These are phyloP conservation scores for Physella acuta DNA, from an alignment of 1,140 invertebrate genomes.

Conservation along the genomic window DNA sequence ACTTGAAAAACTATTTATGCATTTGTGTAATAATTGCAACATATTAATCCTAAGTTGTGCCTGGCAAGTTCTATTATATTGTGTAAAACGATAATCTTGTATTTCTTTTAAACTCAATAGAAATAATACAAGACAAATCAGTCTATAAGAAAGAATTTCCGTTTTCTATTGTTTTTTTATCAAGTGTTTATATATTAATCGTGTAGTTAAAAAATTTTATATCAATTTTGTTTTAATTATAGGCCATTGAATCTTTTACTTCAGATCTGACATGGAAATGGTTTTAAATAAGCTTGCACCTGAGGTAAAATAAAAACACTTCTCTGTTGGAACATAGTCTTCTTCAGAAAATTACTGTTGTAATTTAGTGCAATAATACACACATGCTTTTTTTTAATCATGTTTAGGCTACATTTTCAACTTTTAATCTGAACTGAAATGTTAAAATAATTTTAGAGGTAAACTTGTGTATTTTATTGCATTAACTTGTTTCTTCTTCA, in stretches of 20 bases:
- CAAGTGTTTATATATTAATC: too few species aligned
- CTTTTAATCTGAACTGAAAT: not conserved
- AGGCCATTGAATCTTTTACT: not conserved
- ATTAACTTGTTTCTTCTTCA: not conserved
- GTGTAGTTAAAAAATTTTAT: not conserved
- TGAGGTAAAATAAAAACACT: constrained; percentile 1
- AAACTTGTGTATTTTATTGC: not conserved
- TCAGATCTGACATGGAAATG: constrained; percentile 26
- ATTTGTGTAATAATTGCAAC: too few species aligned
- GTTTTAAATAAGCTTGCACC: constrained; percentile 21
- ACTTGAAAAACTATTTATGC: too few species aligned
- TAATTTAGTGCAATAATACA: not conserved
- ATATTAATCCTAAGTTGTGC: too few species aligned
- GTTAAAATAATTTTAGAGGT: not conserved
- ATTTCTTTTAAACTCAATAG: not conserved
- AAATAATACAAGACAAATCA: not conserved
- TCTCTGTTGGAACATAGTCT: not conserved
- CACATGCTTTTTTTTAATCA: not conserved
- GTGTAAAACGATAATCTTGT: not conserved
- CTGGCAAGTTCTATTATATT: too few species aligned
- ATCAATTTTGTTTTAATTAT: not conserved
- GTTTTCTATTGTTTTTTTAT: not conserved
- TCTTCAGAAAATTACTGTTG: not conserved
- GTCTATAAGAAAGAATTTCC: not conserved
- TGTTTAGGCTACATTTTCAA: not conserved